A percentile compares a stretch with the other conserved stretches of the same genome.
Evolutionary conservation across 2,888 invertebrate genomes (phyloP).

Genomic region (Folsomia manolachei): DNA sequence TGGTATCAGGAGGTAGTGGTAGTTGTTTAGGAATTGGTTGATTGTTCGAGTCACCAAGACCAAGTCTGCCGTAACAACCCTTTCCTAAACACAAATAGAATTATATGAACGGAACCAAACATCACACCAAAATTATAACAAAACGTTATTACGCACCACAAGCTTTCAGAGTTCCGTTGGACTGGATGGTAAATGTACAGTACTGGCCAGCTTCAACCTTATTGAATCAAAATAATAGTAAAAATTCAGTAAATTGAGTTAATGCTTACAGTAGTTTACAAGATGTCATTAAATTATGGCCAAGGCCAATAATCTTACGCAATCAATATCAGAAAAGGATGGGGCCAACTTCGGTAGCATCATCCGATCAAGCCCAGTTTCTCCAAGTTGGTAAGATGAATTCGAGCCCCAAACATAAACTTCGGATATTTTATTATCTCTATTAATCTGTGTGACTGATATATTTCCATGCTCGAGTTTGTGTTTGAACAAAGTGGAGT

Average conservation of each 20-base stretch:
- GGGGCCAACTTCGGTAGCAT: constrained; percentile 60
- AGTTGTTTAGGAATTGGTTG: constrained; percentile 61
- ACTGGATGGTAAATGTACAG: constrained; percentile 63
- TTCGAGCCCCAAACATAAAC: constrained; percentile 67
- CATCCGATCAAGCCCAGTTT: constrained; percentile 63
- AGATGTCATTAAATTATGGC: no score
- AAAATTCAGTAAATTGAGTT: constrained; percentile 15
- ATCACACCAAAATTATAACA: no score
- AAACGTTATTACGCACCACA: constrained; percentile 55
- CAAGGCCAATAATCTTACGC: no score
- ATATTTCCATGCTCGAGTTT: background rate
- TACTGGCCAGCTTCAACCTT: constrained; percentile 66
- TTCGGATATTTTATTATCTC: constrained; percentile 55
- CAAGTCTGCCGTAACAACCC: constrained; percentile 65
- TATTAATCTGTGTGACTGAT: background rate
- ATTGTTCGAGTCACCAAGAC: constrained; percentile 63
- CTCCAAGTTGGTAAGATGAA: constrained; percentile 64
- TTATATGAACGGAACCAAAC: no score
- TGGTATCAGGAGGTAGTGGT: constrained; percentile 56
- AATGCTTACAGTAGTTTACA: no score
- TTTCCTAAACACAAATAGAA: constrained; percentile 57
- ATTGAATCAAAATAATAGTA: constrained; percentile 21
- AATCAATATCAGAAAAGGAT: constrained; percentile 61
- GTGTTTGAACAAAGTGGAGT: background rate
- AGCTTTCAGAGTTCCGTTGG: constrained; percentile 61